Conservation (phyloP, 1,140 invertebrate species). For the Drosophila biarmipes region DNA sequence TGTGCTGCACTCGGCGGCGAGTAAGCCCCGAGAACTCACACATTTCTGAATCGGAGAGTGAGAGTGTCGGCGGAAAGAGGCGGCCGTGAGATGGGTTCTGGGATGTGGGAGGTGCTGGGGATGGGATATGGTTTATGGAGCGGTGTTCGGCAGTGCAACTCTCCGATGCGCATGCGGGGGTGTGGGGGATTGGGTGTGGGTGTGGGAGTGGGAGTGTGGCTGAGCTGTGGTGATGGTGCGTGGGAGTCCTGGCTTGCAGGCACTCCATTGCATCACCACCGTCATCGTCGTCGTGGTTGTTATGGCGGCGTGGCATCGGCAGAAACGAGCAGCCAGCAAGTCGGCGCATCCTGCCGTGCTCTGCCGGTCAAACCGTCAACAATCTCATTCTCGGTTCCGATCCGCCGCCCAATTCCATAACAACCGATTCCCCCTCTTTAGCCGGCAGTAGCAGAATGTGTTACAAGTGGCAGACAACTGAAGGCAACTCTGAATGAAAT, state of each 20-base stretch:
- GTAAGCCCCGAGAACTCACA: conserved; percentile 61
- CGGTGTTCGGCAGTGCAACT: conserved; percentile 45
- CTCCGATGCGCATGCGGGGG: conserved; percentile 34
- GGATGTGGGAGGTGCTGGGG: background rate
- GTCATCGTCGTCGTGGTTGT: conserved; percentile 42
- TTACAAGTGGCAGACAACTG: conserved; percentile 66
- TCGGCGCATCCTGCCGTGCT: conserved; percentile 42
- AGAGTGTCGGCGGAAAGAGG: conserved; percentile 31
- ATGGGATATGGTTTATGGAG: conserved; percentile 6
- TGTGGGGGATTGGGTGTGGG: conserved; percentile 1
- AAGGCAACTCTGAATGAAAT: background rate
- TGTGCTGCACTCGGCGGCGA: conserved; percentile 52
- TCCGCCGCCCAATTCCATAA: conserved; percentile 2
- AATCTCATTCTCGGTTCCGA: conserved; percentile 1
- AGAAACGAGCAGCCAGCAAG: conserved; percentile 47
- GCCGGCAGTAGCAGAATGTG: conserved; percentile 52
- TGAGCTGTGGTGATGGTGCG: conserved; percentile 6
- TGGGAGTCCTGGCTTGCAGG: conserved; percentile 22
- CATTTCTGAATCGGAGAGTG: conserved; percentile 38
- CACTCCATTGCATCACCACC: conserved; percentile 53
- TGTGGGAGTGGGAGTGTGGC: conserved; percentile 1
- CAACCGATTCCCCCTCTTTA: background rate
- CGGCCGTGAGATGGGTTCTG: background rate
- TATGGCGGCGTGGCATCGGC: conserved; percentile 15
- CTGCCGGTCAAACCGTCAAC: conserved; percentile 54